Evolutionary conservation across 2,797 vertebrate genomes (phyloP), one percentile per base, ranked within the genome.

Genomic region (Zenarchopterus dispar): DNA sequence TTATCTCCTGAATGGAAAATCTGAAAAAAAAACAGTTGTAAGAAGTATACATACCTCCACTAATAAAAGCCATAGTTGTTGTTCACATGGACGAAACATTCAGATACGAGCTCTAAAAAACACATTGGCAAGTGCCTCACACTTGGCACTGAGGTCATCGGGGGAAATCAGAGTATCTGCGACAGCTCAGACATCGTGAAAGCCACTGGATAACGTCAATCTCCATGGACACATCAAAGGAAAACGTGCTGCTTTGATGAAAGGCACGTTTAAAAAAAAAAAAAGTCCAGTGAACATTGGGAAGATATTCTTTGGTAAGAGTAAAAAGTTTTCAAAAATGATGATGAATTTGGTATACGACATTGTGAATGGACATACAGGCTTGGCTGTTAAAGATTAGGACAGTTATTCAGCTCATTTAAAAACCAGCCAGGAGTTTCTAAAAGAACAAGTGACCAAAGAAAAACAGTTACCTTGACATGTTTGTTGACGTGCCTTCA

Each of bases 211-310:
- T 18, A 28, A 33, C 22, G 19, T 62, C 26, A 43, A 17, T 62
- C 36, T 43, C 8, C 22, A 3, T 52, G 48, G 19, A 18, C n/a
- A 62, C n/a, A 52, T 44, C 18, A 52, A 62, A 52, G 59, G 15
- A 56, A 31, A 44, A 45, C 24, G 19, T 21, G 45, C 11, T 23
- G 45, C 45, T 21, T 51, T 28, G 23, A 26, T 43, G 41, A 24
- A 39, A 2, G 8, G 11, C 52, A 23, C 23, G 45, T n/a, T n/a
- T n/a, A n/a, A n/a, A 47, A 53, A 41, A 22, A 21, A 53, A 23
- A 23, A 8, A 42, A 9, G 17, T 7, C 18, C 48, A 45, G 36
- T 48, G 31, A 16, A 52, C 15, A 23, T 16, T 44, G 24, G 22
- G 18, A 43, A 13, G 10, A 50, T 2, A 39, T 18, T 24, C 31